Conservation (phyloP, 2,888 invertebrate genomes). For the Acleris emargana region DNA sequence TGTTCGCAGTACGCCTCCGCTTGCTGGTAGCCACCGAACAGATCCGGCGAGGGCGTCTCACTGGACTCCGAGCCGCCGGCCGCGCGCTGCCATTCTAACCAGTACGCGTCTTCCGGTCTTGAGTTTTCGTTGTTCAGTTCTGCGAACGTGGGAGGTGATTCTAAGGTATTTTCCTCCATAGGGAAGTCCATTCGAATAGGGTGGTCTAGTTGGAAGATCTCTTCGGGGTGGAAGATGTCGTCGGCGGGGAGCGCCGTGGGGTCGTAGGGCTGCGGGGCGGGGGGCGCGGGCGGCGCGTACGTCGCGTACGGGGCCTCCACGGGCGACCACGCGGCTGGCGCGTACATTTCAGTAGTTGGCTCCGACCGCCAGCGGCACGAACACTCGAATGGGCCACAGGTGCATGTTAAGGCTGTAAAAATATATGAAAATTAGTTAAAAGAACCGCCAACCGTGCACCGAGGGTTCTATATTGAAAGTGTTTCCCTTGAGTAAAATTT, state of each 20-base stretch:
- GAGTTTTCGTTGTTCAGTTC: slow-evolving; percentile 89
- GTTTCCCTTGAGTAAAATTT: too few species aligned
- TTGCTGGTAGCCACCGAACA: slow-evolving; percentile 73
- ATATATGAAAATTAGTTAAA: too few species aligned
- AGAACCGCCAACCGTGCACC: too few species aligned
- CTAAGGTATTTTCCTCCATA: slow-evolving; percentile 75
- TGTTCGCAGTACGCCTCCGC: slow-evolving; percentile 72
- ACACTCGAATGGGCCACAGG: slow-evolving; percentile 90
- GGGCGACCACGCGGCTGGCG: slow-evolving; percentile 64
- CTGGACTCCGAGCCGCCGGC: slow-evolving; percentile 77
- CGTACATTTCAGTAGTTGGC: slow-evolving; percentile 62
- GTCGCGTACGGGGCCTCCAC: slow-evolving; percentile 64
- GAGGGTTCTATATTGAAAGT: too few species aligned
- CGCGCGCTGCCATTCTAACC: slow-evolving; percentile 83
- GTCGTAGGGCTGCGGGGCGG: slow-evolving; percentile 80
- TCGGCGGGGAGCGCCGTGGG: slow-evolving; percentile 84
- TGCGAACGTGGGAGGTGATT: slow-evolving; percentile 88
- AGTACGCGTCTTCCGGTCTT: slow-evolving; percentile 83
- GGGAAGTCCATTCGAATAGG: slow-evolving; percentile 86
- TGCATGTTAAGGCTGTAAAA: slow-evolving; percentile 85
- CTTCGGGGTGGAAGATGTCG: slow-evolving; percentile 90
- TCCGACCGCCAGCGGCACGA: slow-evolving; percentile 83
- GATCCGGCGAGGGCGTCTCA: slow-evolving; percentile 84
- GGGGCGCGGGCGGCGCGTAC: slow-evolving; percentile 58
- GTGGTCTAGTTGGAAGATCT: slow-evolving; percentile 90